A percentile compares a stretch with the other conserved stretches of the same genome.
Evolutionary conservation across 2,888 invertebrate species (phyloP).

Genomic region (Litoditis marina): DNA sequence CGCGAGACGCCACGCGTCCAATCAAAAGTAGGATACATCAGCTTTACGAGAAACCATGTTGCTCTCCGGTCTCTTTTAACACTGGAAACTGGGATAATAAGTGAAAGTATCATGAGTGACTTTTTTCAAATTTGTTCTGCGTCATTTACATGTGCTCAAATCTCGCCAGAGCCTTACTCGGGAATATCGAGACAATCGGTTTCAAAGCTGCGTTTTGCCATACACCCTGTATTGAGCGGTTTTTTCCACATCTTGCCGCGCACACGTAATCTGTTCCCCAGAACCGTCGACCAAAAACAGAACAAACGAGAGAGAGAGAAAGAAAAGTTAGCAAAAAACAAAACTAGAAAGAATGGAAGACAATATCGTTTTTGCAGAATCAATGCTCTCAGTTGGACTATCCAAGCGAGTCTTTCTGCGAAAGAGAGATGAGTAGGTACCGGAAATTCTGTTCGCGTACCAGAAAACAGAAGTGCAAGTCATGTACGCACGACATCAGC

Average conservation of each 20-base stretch:
- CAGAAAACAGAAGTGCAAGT: conserved; percentile 11
- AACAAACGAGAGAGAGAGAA: not conserved
- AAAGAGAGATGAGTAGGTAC: conserved; percentile 37
- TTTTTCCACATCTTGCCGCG: not conserved
- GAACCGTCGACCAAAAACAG: not conserved
- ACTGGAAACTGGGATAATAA: too few species aligned
- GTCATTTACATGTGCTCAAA: too few species aligned
- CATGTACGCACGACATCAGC: conserved; percentile 23
- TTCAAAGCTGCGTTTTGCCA: too few species aligned
- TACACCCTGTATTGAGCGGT: too few species aligned
- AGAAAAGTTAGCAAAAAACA: not conserved
- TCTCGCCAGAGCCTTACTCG: too few species aligned
- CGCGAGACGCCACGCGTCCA: too few species aligned
- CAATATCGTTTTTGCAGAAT: conserved; percentile 25
- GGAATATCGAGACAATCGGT: too few species aligned
- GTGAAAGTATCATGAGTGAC: too few species aligned
- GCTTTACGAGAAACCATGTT: too few species aligned
- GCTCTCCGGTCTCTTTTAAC: too few species aligned
- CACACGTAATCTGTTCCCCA: not conserved
- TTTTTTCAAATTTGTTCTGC: too few species aligned
- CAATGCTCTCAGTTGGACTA: conserved; percentile 42
- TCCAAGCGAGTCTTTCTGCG: conserved; percentile 45
- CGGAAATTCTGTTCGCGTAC: conserved; percentile 31
- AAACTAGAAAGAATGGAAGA: not conserved
- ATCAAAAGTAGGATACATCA: too few species aligned